phyloP scores from a whole-genome alignment of 2,797 vertebrate species.

The Rhinophrynus dorsalis region DNA sequence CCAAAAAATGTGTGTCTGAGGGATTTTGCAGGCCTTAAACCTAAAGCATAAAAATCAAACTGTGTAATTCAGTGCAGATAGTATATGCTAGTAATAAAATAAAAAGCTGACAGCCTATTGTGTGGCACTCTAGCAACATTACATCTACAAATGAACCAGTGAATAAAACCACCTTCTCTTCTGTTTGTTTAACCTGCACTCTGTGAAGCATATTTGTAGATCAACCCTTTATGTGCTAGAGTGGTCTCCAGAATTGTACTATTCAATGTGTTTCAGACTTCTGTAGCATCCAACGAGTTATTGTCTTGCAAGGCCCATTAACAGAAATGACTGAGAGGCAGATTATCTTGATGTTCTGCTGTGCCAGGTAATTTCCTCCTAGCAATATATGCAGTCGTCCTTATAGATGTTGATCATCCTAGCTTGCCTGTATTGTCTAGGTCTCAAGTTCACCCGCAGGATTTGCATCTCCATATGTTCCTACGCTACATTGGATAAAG shows the following conservation, averaged over 20 bases:
- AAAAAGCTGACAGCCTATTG: not conserved
- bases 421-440: not conserved
- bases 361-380: not conserved
- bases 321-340: too few relatives aligned
- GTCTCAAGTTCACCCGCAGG: slow-evolving; percentile 23
- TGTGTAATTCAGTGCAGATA: not conserved
- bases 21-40: too few relatives aligned
- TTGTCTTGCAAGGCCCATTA: too few relatives aligned
- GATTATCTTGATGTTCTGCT: not conserved
- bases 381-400: not conserved
- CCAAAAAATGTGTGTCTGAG: not conserved
- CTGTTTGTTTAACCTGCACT: not conserved
- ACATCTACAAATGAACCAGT: not conserved
- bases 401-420: not conserved
- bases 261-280: not conserved
- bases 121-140: not conserved
- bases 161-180: not conserved
- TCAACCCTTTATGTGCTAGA: not conserved
- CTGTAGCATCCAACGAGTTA: too few relatives aligned
- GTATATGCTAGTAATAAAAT: not conserved
- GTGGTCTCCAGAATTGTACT: too few relatives aligned
- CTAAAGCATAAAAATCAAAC: not conserved
- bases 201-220: not conserved
- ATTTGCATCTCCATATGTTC: slow-evolving; percentile 45
- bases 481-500: not conserved